These are phyloP conservation scores for Prietella phreatophila DNA, from an alignment of 2,113 vertebrate species.

Conservation along the genomic window DNA sequence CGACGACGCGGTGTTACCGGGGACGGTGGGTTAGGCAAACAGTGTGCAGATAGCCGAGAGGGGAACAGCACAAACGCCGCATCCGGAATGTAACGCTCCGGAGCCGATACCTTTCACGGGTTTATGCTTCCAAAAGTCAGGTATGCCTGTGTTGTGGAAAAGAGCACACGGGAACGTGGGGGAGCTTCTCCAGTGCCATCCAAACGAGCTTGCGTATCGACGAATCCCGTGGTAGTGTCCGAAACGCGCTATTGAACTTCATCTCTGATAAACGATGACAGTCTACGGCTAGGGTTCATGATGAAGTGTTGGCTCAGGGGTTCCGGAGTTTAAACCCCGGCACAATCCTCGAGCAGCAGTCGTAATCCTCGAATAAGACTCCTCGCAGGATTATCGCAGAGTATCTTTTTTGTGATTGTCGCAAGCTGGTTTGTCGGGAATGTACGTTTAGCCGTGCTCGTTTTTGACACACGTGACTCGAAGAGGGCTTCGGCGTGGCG, in stretches of 20 bases:
- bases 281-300: no score
- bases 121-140: neutral
- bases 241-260: neutral
- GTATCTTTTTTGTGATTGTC: no score
- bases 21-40: conserved; percentile 39
- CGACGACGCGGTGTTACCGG: conserved; percentile 28
- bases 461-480: no score
- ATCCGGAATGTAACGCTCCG: neutral
- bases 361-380: neutral
- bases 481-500: no score
- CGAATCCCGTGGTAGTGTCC: neutral
- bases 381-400: no score
- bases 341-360: neutral
- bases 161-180: neutral
- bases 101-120: neutral
- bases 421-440: no score
- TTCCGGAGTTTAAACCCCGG: neutral
- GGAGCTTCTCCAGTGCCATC: neutral
- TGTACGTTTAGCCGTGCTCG: no score
- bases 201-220: no score
- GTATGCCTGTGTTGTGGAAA: no score
- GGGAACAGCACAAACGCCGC: neutral
- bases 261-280: neutral
- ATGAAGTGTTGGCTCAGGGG: neutral
- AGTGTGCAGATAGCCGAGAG: conserved; percentile 15